A percentile compares a stretch with the other conserved stretches of the same genome.
Conservation (phyloP, 2,113 vertebrate genomes). For the Calonectris borealis region DNA sequence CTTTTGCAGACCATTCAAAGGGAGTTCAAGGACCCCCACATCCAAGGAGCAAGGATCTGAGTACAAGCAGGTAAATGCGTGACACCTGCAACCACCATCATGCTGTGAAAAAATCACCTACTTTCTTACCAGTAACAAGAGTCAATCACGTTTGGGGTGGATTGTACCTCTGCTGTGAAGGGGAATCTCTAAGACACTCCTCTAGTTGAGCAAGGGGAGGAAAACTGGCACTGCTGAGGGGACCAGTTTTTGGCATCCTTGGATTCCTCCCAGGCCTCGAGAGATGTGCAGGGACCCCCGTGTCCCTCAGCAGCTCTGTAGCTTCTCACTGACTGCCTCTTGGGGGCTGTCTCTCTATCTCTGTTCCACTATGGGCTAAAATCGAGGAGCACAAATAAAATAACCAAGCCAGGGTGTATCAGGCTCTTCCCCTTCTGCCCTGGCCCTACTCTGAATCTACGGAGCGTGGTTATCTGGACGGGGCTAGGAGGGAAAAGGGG, state of each 20-base stretch:
- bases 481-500: background rate
- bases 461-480: background rate
- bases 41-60: background rate
- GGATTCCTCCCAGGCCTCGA: background rate
- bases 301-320: background rate
- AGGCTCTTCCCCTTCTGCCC: background rate
- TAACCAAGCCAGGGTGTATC: background rate
- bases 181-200: background rate
- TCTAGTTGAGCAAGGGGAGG: background rate
- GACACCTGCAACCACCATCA: background rate
- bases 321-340: background rate
- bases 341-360: background rate
- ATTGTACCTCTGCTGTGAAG: background rate
- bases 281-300: fast-evolving
- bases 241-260: background rate
- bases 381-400: background rate
- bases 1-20: background rate
- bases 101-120: background rate
- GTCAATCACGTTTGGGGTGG: background rate
- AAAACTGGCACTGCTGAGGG: background rate
- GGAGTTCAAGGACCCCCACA: background rate
- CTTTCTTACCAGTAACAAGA: background rate
- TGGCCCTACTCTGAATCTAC: background rate
- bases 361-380: background rate
- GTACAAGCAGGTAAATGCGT: background rate